Evolutionary conservation across 2,797 vertebrate species (phyloP).

Genomic region (Urosaurus nigricauda): DNA sequence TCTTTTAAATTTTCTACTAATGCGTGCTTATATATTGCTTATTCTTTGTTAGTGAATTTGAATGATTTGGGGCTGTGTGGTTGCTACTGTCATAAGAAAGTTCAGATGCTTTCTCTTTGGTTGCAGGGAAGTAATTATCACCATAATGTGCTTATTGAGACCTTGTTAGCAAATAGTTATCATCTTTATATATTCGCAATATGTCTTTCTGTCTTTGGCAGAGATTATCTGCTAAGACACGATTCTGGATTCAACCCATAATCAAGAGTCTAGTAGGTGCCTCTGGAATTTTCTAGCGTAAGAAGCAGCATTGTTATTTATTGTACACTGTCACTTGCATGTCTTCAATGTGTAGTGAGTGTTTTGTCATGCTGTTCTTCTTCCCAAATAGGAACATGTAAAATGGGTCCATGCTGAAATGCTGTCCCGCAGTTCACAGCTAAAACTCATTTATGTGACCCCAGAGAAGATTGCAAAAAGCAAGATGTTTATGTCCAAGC

Average conservation of each 20-base stretch:
- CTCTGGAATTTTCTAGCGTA: neutral
- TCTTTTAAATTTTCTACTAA: neutral
- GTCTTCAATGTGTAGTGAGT: neutral
- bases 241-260: neutral
- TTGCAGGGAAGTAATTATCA: neutral
- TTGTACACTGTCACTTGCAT: neutral
- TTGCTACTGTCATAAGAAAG: neutral
- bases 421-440: constrained; percentile 80
- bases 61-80: neutral
- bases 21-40: neutral
- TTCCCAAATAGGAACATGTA: constrained; percentile 84
- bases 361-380: neutral
- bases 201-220: neutral
- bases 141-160: neutral
- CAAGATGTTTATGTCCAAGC: constrained; percentile 95
- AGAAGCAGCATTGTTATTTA: neutral
- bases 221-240: neutral
- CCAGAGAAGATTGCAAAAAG: constrained; percentile 98
- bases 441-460: constrained; percentile 96
- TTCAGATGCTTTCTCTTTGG: neutral
- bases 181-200: neutral
- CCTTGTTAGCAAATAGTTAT: neutral
- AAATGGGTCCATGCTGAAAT: constrained; percentile 89
- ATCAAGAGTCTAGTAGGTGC: neutral
- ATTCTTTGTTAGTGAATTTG: neutral